Conservation (phyloP, 2,797 vertebrate species). For the Lepus townsendii region DNA sequence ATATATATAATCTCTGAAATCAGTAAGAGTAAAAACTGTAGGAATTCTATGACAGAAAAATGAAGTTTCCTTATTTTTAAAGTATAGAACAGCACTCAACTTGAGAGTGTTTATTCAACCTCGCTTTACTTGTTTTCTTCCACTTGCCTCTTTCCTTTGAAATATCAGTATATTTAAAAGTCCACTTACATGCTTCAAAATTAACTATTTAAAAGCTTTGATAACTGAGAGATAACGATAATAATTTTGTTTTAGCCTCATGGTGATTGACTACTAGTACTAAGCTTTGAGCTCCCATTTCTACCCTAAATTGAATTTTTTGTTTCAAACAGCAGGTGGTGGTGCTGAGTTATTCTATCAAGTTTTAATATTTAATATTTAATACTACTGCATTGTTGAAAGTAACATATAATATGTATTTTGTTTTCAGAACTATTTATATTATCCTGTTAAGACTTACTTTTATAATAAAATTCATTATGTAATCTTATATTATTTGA, state of each 20-base stretch:
- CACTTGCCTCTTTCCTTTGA: not conserved
- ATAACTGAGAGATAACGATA: constrained; percentile 85
- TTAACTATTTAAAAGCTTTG: constrained; percentile 84
- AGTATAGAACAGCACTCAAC: not conserved
- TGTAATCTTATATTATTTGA: not conserved
- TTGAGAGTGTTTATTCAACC: not conserved
- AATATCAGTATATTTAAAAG: not conserved
- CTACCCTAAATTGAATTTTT: constrained; percentile 59
- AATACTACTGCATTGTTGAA: not conserved
- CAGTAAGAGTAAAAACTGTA: not conserved
- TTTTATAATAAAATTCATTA: not conserved
- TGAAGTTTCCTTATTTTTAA: not conserved
- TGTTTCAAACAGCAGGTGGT: constrained; percentile 87
- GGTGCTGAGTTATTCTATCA: constrained; percentile 77
- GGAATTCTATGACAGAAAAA: not conserved
- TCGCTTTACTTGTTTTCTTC: not conserved
- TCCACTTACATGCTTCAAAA: constrained; percentile 81
- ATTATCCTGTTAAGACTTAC: not conserved
- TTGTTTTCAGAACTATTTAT: not conserved
- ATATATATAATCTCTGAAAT: not conserved
- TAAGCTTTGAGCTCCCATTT: not conserved
- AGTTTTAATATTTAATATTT: constrained; percentile 39
- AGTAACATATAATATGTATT: not conserved
- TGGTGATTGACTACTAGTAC: constrained; percentile 82
- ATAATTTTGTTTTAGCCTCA: constrained; percentile 83